Base-by-base conservation (phyloP, 1,140 invertebrate species). In the Sweltsa coloradensis region DNA sequence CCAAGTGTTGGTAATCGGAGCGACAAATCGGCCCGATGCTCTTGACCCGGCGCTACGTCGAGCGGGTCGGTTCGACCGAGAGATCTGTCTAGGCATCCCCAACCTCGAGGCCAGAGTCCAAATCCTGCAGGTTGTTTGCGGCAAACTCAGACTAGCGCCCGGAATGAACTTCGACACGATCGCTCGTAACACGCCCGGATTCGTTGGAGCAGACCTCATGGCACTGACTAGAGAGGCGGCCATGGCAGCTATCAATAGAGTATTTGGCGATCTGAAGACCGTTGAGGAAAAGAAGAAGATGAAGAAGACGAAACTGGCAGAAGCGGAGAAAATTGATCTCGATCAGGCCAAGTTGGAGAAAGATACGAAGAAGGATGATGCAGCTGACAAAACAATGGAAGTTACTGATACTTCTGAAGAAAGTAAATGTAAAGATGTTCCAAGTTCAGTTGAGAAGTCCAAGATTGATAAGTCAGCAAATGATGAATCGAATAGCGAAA, bases 1-100 rank as follows among this genome's bases (percentile, higher is more conserved):
- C 29, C 73, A 77, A 48, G 82, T 97, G 3, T 61, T 99, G 24
- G 80, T 99, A 7, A 80, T 99, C 55, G 96, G 90, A 18, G 93
- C 96, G 6, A 98, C 96, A 47, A 97, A 93, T 64, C 77, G 88
- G 51, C 86, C 90, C 1, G 94, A 99, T 63, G 71, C 84, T 0
- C 71, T 99, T 24, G 96, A 99, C 71, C 89, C 90, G 42, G 89
- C 90, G 25, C 66, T 99, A 23, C 74, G 95, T 52, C 71, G 93
- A 57, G 85, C 92, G 29, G 93, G 92, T 14, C 77, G 95, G 31
- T 85, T 90, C 52, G 93, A 97, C 70, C 78, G 88, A 57, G 95
- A 99, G 73, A 83, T 99, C 39, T 78, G 81, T 41, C 72, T 99
- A 40, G 91, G 90, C 44, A 93, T 99, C 57, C 96, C 96, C 0